Conservation (phyloP, 1,140 invertebrate species). For the Calycopis cecrops region DNA sequence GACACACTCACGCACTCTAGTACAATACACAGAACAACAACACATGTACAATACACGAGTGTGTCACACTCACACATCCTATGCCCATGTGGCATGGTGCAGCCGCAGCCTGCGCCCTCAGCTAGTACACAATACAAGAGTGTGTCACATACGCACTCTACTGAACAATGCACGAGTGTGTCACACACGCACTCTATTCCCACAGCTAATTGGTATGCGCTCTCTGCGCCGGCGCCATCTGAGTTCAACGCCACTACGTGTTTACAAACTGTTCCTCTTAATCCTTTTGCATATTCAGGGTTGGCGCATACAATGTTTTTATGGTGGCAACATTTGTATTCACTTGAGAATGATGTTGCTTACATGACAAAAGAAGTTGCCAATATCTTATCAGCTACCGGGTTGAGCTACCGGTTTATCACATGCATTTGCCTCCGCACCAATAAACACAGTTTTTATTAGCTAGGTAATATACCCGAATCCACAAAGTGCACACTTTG, state of each 20-base stretch:
- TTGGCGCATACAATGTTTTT: not conserved
- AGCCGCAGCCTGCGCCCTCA: not conserved
- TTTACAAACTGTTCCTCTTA: constrained; percentile 33
- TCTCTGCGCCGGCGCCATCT: constrained; percentile 30
- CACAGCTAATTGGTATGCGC: constrained; percentile 43
- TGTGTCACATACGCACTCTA: not conserved
- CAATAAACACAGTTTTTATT: too few species aligned
- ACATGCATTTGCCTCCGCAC: too few species aligned
- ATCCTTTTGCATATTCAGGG: constrained; percentile 24
- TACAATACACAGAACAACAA: too few species aligned
- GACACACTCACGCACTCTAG: too few species aligned
- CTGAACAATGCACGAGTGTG: constrained; percentile 11
- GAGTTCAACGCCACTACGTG: constrained; percentile 35
- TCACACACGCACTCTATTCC: constrained; percentile 38
- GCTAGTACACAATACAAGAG: not conserved
- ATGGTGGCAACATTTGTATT: too few species aligned
- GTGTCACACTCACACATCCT: too few species aligned
- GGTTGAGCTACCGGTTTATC: too few species aligned
- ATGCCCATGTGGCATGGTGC: not conserved
- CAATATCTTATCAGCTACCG: too few species aligned
- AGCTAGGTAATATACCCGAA: too few species aligned
- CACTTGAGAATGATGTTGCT: too few species aligned
- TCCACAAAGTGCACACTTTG: too few species aligned
- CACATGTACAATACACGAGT: not conserved
- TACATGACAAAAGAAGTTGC: too few species aligned